phyloP scores from a whole-genome alignment of 1,140 invertebrate species.

The Zaprionus tsacasi region DNA sequence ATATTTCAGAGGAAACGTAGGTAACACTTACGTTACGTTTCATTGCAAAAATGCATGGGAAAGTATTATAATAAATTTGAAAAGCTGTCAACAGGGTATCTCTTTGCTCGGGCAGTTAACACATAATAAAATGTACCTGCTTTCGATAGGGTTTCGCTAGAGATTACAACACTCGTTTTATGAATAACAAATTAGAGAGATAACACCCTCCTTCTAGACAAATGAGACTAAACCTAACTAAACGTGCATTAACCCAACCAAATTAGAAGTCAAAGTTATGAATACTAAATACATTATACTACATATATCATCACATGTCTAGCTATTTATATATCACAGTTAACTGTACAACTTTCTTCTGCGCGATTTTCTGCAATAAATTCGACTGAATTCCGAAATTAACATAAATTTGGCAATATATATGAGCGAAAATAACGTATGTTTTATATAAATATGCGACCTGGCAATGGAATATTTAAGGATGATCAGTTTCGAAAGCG shows the following conservation, averaged over 20 bases:
- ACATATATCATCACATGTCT: background rate
- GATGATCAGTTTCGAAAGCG: constrained; percentile 35
- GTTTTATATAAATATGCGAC: constrained; percentile 19
- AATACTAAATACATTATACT: background rate
- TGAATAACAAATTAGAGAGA: constrained; percentile 23
- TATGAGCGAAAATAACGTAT: constrained; percentile 17
- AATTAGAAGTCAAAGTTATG: constrained; percentile 1
- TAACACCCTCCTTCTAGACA: constrained; percentile 7
- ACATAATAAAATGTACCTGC: background rate
- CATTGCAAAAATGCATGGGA: background rate
- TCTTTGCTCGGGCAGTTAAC: background rate
- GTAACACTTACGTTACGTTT: background rate
- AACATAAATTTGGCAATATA: constrained; percentile 41
- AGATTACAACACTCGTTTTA: constrained; percentile 18
- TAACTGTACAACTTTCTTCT: constrained; percentile 1
- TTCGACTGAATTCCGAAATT: constrained; percentile 12
- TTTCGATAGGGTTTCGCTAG: background rate
- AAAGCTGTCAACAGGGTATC: constrained; percentile 10
- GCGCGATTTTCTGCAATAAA: constrained; percentile 31
- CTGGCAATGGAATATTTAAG: constrained; percentile 1
- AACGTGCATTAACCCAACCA: background rate
- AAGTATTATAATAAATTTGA: background rate
- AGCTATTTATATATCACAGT: constrained; percentile 5
- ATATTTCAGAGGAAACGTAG: background rate
- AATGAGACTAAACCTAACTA: constrained; percentile 18